These are phyloP conservation scores for Noctua pronuba DNA, from an alignment of 2,888 invertebrate genomes.

Conservation along the genomic window DNA sequence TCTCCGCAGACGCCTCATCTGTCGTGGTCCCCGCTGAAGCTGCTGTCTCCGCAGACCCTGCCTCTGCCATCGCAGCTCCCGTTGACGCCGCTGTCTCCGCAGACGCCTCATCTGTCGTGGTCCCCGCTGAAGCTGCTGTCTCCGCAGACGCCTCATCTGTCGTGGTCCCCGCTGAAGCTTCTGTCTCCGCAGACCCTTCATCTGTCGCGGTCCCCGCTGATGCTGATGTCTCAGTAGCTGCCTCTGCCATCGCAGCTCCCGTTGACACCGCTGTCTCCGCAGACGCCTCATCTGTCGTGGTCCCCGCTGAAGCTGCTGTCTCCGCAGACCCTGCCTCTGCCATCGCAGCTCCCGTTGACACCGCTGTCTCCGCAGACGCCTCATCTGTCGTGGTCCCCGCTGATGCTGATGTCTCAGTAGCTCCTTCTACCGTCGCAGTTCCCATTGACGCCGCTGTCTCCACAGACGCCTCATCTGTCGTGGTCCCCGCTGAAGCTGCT, in stretches of 20 bases:
- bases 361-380: fast-evolving
- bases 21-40: fast-evolving
- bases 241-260: neutral
- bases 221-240: neutral
- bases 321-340: neutral
- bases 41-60: no score
- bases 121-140: neutral
- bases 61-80: fast-evolving
- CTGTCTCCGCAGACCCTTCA: fast-evolving
- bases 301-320: neutral
- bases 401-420: neutral
- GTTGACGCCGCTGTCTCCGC: no score
- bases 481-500: neutral
- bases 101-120: neutral
- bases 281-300: fast-evolving
- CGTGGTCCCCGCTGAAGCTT: no score
- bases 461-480: neutral
- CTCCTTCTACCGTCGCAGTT: fast-evolving
- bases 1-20: fast-evolving
- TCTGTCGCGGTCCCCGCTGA: neutral
- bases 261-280: neutral
- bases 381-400: fast-evolving
- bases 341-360: neutral
- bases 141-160: no score
- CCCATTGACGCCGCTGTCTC: neutral